Conservation (phyloP, 2,113 vertebrate species). For the Daphoenositta chrysoptera region DNA sequence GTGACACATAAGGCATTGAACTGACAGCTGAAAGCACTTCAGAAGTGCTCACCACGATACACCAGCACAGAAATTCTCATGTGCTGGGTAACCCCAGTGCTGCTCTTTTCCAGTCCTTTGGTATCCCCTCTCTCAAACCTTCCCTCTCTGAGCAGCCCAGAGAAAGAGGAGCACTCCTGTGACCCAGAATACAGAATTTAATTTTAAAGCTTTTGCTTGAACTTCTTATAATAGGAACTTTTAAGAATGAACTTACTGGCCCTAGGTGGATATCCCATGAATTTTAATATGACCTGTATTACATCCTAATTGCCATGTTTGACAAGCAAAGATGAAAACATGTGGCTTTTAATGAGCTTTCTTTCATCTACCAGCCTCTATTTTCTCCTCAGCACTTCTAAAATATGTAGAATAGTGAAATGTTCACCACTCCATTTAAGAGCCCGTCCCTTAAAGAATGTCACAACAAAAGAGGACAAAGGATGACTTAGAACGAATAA, state of each 20-base stretch:
- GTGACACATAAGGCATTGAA: background rate
- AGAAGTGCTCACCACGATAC: background rate
- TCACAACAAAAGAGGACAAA: background rate
- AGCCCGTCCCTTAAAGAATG: background rate
- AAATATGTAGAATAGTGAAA: background rate
- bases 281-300: slow-evolving; percentile 9
- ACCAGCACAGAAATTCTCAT: background rate
- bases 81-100: background rate
- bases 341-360: slow-evolving; percentile 35
- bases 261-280: background rate
- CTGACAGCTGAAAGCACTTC: background rate
- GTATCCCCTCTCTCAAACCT: background rate
- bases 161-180: background rate
- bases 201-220: background rate
- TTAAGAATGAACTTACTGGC: background rate
- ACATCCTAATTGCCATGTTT: slow-evolving; percentile 1
- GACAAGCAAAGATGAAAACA: background rate
- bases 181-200: background rate
- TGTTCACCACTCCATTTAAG: background rate
- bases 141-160: background rate
- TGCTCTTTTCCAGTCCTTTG: background rate
- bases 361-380: slow-evolving; percentile 24
- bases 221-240: background rate
- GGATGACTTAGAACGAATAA: background rate
- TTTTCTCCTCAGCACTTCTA: background rate